Evolutionary conservation across 2,888 invertebrate species (phyloP).

Genomic region (Octonoba sinensis): DNA sequence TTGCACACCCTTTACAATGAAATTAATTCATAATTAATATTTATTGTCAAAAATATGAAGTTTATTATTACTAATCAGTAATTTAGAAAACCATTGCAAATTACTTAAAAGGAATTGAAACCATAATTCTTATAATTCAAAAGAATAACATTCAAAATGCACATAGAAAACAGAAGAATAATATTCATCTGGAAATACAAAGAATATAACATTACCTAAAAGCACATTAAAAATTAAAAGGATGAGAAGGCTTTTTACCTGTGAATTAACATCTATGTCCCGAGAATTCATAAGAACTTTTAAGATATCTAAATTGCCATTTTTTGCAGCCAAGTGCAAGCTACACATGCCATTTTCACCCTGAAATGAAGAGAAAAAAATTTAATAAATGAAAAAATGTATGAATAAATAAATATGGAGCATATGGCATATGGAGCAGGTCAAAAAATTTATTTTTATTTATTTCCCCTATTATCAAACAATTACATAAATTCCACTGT

Average conservation of each 20-base stretch:
- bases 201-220: neutral
- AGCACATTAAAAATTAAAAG: neutral
- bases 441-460: neutral
- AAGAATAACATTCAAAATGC: neutral
- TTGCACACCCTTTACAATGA: too few species aligned
- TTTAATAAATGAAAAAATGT: neutral
- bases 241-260: slow-evolving; percentile 66
- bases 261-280: slow-evolving; percentile 70
- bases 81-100: too few species aligned
- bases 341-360: slow-evolving; percentile 91
- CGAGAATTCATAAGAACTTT: slow-evolving; percentile 70
- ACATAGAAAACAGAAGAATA: neutral
- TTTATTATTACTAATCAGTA: too few species aligned
- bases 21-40: too few species aligned
- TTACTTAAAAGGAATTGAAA: too few species aligned
- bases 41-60: too few species aligned
- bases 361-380: slow-evolving; percentile 71
- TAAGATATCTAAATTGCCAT: slow-evolving; percentile 79
- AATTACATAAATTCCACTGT: too few species aligned
- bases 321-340: slow-evolving; percentile 83
- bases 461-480: neutral
- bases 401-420: too few species aligned
- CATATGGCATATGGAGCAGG: neutral
- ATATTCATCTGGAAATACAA: neutral
- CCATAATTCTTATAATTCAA: too few species aligned